Base-by-base conservation (phyloP, 2,113 vertebrate genomes). In the Oreochromis tanganicae region DNA sequence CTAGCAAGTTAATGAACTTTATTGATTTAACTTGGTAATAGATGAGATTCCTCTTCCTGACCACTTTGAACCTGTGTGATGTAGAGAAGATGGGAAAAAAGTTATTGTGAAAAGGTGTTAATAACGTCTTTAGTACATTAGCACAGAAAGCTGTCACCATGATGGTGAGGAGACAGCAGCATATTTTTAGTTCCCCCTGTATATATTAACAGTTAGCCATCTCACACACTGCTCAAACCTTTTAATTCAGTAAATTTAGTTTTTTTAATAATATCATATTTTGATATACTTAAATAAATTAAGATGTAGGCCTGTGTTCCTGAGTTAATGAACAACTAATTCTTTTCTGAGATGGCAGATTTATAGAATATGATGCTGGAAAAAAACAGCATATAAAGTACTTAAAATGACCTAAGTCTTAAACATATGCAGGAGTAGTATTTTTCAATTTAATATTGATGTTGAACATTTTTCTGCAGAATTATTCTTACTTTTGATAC, bases 321-420 rank as follows among this genome's bases (percentile, higher is more conserved):
- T 24, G 10, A 55, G 54, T 24, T n/a, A 55, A 55, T 24, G 54
- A 55, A 55, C n/a, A 55, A n/a, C 54, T 55, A 55, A 55, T 55
- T 55, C 54, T 55, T 55, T 55, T 12, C 54, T 12, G 54, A 12
- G 54, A 7, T 56, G 54, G 54, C 24, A 56, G 11, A 57, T 59
- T 59, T 9, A 59, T 16, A 59, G 56, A 59, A 59, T 59, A 59
- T 9, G 29, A 27, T 57, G 55, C 2, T 0, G 54, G 21, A 24
- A 0, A 0, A 55, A 27, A 57, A 56, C 13, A 29, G 13, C 29
- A 59, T 59, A 29, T 29, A 16, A 59, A 29, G 24, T 9, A 16
- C 54, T 56, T 56, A 24, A 55, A 13, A 24, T 24, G 6, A 59
- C 7, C 56, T 16, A 29, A 16, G 7, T 2, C 24, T 59, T 59